Conservation (phyloP, 2,888 invertebrate genomes). For the Mamestra brassicae region DNA sequence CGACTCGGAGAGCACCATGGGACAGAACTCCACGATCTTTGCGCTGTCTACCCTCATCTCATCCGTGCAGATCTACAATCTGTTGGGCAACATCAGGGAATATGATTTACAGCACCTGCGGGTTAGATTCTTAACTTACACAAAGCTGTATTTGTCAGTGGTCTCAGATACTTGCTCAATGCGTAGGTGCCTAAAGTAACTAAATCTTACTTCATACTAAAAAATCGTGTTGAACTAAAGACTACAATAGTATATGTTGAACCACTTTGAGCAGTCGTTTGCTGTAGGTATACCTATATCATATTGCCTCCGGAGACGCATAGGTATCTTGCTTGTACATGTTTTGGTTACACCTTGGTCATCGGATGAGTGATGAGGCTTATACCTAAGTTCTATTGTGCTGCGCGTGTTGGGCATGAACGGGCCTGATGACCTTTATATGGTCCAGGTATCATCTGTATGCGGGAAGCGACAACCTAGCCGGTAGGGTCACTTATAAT, state of each 20-base stretch:
- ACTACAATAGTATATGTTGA: too few relatives aligned
- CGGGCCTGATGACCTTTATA: not conserved
- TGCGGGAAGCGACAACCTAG: too few relatives aligned
- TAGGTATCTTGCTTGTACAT: not conserved
- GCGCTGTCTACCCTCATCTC: slow-evolving; percentile 97
- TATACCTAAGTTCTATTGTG: not conserved
- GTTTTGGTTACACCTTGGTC: not conserved
- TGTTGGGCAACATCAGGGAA: slow-evolving; percentile 98
- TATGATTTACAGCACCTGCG: slow-evolving; percentile 99
- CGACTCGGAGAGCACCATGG: slow-evolving; percentile 98
- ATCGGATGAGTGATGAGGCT: not conserved
- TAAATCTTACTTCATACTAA: too few relatives aligned
- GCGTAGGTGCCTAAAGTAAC: too few relatives aligned
- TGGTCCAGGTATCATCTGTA: too few relatives aligned
- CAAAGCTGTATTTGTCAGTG: not conserved
- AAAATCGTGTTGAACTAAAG: too few relatives aligned
- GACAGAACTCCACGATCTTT: slow-evolving; percentile 95
- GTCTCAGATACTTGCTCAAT: too few relatives aligned
- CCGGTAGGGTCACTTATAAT: not conserved
- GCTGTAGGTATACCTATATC: too few relatives aligned
- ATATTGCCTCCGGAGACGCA: not conserved
- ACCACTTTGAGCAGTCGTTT: too few relatives aligned
- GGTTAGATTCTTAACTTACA: slow-evolving; percentile 73
- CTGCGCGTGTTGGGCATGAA: not conserved
- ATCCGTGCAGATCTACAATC: slow-evolving; percentile 98